A percentile compares a stretch with the other conserved stretches of the same genome.
Evolutionary conservation across 2,888 invertebrate species (phyloP).

Genomic region (Mylabris sibirica): DNA sequence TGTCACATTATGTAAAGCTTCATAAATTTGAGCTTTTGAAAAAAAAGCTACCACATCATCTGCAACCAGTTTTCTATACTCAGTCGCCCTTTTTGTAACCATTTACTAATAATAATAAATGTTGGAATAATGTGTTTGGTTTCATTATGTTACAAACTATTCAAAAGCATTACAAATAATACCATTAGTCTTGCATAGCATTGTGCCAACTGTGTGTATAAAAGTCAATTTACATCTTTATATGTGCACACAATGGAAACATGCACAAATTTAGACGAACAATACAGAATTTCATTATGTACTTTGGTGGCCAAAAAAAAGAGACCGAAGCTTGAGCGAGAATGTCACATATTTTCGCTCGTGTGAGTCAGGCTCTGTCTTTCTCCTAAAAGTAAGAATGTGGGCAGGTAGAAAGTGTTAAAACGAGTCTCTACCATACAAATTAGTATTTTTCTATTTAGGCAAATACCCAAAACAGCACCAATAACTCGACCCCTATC

Average conservation of each 20-base stretch:
- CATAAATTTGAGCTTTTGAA: slow-evolving; percentile 8
- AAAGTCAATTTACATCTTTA: neutral
- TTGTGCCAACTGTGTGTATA: neutral
- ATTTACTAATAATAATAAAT: neutral
- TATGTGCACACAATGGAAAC: neutral
- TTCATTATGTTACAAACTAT: neutral
- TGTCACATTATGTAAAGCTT: neutral
- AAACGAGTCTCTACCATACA: too few relatives aligned
- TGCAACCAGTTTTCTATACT: slow-evolving; percentile 10
- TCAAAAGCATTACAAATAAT: neutral
- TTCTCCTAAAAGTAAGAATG: too few relatives aligned
- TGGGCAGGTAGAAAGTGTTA: too few relatives aligned
- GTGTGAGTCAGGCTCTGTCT: too few relatives aligned
- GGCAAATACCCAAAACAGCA: too few relatives aligned
- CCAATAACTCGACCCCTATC: too few relatives aligned
- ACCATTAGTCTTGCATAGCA: slow-evolving; percentile 2
- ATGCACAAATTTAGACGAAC: too few relatives aligned
- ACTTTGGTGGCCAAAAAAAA: too few relatives aligned
- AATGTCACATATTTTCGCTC: too few relatives aligned
- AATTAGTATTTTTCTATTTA: too few relatives aligned
- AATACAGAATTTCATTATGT: too few relatives aligned
- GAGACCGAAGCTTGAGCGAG: too few relatives aligned
- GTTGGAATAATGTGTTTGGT: slow-evolving; percentile 1
- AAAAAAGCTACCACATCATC: slow-evolving; percentile 8
- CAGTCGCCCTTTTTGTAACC: neutral